Evolutionary conservation across 2,888 invertebrate genomes (phyloP).

Genomic region (Pasiphila rectangulata): DNA sequence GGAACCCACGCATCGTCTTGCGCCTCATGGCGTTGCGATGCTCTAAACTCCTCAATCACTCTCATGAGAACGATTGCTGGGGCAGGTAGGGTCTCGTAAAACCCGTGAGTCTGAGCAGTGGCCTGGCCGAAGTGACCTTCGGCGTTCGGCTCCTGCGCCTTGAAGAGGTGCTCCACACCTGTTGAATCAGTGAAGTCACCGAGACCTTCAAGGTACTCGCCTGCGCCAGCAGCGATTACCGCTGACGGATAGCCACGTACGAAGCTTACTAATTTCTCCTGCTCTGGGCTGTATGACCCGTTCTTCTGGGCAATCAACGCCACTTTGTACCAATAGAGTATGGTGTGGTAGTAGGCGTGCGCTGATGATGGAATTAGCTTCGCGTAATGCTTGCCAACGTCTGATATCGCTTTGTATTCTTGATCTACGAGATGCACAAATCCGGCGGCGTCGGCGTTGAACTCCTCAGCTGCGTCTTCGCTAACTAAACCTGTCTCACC

Average conservation of each 20-base stretch:
- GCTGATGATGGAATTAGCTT: conserved; percentile 22
- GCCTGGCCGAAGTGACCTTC: conserved; percentile 1
- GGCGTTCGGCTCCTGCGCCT: background rate
- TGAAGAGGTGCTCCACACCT: background rate
- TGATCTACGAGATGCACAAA: background rate
- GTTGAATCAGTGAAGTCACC: conserved; percentile 1
- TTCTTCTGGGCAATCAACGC: conserved; percentile 5
- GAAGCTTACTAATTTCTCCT: conserved; percentile 11
- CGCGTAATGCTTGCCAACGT: conserved; percentile 6
- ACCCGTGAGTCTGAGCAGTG: background rate
- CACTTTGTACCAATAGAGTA: conserved; percentile 12
- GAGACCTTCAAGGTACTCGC: background rate
- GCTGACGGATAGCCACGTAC: conserved; percentile 4
- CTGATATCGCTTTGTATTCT: background rate
- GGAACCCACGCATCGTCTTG: too few relatives aligned
- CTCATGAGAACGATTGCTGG: too few relatives aligned
- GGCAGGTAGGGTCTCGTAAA: background rate
- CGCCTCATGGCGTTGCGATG: too few relatives aligned
- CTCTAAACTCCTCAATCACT: too few relatives aligned
- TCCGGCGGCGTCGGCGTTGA: background rate
- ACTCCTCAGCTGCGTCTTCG: background rate
- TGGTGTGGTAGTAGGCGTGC: conserved; percentile 22
- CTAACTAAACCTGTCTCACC: background rate
- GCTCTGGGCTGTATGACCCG: background rate
- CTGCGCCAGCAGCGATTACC: background rate